Evolutionary conservation across 2,113 vertebrate genomes (phyloP), one percentile per base, ranked within the genome.

Genomic region (Pongo abelii): DNA sequence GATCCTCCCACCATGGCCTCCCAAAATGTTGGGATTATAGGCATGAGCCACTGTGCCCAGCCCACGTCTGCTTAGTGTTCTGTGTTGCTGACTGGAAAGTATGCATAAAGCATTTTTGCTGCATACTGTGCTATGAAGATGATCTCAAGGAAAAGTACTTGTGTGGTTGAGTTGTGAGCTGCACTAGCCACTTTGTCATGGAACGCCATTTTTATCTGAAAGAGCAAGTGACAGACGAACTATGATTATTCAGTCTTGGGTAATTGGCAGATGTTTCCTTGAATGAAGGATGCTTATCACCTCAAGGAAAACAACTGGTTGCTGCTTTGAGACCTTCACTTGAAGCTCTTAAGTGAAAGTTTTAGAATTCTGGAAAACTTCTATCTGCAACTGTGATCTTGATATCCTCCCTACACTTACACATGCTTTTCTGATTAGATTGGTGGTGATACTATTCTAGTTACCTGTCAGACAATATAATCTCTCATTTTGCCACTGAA

Each of bases 311-410:
- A 27, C 48, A 67, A 74, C 25, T 1, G 23, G 79, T 75, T 87
- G 14, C 69, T 55, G 80, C 35, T 52, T 52, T 55, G 52, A 55
- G 52, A 55, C 52, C 18, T 55, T 55, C 52, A 55, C 52, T 55
- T 55, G 12, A 95, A 88, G n/a, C 14, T 84, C 89, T 88, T 9
- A 8, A 61, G 27, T 32, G 35, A 74, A 87, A 84, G 61, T 22
- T 74, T 59, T 48, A 57, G 40, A 84, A 90, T 57, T 84, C 13
- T 77, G 46, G 52, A 84, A 84, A 78, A 84, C 40, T 59, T 59
- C 32, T 11, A 38, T 22, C 18, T 84, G 46, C 32, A 59, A 9
- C 30, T 11, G 11, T 8, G 67, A 77, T 46, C 59, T 74, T 74
- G 32, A 25, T 89, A 61, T 43, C 46, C 38, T 55, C 61, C 9